These are phyloP conservation scores for Stichodactyla helianthus DNA, from an alignment of 64 coral and sea anemone genomes.

Conservation along the genomic window DNA sequence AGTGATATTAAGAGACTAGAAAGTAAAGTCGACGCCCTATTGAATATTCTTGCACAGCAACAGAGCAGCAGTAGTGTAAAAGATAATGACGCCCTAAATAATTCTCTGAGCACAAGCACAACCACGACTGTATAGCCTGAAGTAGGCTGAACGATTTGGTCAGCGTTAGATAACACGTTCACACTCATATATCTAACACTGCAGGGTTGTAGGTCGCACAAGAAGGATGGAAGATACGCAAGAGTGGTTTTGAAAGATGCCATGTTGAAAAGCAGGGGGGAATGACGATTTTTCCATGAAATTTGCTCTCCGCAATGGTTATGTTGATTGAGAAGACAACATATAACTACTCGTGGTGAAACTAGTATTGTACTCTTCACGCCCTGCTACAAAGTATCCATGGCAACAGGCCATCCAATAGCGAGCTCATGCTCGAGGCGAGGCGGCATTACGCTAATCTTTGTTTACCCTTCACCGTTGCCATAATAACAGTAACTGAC, in stretches of 20 bases:
- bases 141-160: not conserved
- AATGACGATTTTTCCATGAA: too few relatives aligned
- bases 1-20: conserved; percentile 39
- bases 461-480: not conserved
- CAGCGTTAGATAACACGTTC: too few relatives aligned
- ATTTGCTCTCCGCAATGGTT: too few relatives aligned
- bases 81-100: not conserved
- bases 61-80: not conserved
- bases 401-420: too few relatives aligned
- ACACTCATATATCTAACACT: too few relatives aligned
- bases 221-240: not conserved
- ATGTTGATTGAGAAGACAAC: too few relatives aligned
- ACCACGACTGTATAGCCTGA: not conserved
- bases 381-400: too few relatives aligned
- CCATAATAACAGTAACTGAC: not conserved
- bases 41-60: conserved; percentile 15
- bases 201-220: not conserved
- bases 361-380: too few relatives aligned
- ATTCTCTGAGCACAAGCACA: not conserved
- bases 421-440: too few relatives aligned
- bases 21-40: conserved; percentile 24
- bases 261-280: not conserved
- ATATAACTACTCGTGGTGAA: too few relatives aligned
- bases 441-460: too few relatives aligned
- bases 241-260: not conserved